Evolutionary conservation across 1,140 invertebrate genomes (phyloP).

Genomic region (Pentalonia nigronervosa): DNA sequence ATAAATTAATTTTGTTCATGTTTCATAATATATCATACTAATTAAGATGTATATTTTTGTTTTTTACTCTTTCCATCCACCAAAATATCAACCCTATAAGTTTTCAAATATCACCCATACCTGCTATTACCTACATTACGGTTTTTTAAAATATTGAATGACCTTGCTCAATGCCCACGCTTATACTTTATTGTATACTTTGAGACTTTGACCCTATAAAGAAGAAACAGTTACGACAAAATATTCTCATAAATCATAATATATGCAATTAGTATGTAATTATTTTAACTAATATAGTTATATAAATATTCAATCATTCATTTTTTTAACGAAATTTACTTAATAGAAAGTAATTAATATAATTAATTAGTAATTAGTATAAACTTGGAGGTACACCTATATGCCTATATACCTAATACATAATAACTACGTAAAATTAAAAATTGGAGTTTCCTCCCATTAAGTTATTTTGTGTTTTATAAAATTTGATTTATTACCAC

Average conservation of each 20-base stretch:
- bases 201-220: conserved; percentile 2
- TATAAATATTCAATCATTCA: neutral
- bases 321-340: neutral
- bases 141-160: neutral
- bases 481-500: neutral
- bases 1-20: neutral
- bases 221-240: neutral
- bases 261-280: neutral
- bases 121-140: neutral
- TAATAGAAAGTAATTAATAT: neutral
- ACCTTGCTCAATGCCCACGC: neutral
- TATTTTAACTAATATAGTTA: neutral
- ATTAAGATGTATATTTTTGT: neutral
- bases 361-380: neutral
- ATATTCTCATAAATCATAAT: neutral
- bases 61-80: neutral
- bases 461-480: neutral
- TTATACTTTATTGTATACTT: neutral
- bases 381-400: neutral
- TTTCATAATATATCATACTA: neutral
- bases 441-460: neutral
- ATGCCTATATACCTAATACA: too few species aligned
- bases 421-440: neutral
- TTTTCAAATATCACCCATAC: neutral
- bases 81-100: neutral